These are phyloP conservation scores for Temnopleurus reevesii DNA, from an alignment of 53 echinoderm and acorn worm species.

Conservation along the genomic window DNA sequence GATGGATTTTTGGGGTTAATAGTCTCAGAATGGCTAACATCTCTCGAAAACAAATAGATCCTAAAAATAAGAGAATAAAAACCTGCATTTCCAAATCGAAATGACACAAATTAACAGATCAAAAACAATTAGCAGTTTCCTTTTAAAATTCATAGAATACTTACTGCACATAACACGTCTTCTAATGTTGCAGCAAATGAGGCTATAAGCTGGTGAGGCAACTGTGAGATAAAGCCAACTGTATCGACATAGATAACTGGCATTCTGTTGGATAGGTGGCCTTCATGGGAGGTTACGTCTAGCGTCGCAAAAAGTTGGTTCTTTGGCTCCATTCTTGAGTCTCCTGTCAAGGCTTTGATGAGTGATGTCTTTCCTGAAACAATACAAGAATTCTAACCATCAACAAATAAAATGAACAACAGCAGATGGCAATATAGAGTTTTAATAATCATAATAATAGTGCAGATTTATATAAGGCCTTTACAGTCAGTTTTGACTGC, in stretches of 20 bases:
- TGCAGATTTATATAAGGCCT: too few species aligned
- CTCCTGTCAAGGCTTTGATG: constrained; percentile 86
- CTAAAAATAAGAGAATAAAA: too few species aligned
- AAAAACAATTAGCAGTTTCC: too few species aligned
- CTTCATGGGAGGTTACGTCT: constrained; percentile 88
- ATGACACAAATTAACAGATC: background rate
- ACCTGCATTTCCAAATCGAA: background rate
- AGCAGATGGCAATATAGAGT: too few species aligned
- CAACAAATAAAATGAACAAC: too few species aligned
- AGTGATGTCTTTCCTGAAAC: constrained; percentile 87
- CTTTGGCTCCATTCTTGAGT: constrained; percentile 67
- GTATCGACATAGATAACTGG: constrained; percentile 89
- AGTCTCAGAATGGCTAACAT: too few species aligned
- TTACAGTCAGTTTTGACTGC: too few species aligned
- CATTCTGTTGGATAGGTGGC: constrained; percentile 80
- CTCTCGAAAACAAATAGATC: too few species aligned
- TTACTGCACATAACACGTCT: constrained; percentile 90
- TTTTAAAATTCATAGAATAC: too few species aligned
- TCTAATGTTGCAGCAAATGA: constrained; percentile 96
- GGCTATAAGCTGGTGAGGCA: constrained; percentile 82
- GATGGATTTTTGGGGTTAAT: too few species aligned
- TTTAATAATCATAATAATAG: too few species aligned
- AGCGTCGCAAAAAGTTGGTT: constrained; percentile 93
- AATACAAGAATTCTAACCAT: too few species aligned
- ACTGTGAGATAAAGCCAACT: constrained; percentile 85